phyloP scores from a whole-genome alignment of 2,888 invertebrate species.

The Hoplodrina ambigua region DNA sequence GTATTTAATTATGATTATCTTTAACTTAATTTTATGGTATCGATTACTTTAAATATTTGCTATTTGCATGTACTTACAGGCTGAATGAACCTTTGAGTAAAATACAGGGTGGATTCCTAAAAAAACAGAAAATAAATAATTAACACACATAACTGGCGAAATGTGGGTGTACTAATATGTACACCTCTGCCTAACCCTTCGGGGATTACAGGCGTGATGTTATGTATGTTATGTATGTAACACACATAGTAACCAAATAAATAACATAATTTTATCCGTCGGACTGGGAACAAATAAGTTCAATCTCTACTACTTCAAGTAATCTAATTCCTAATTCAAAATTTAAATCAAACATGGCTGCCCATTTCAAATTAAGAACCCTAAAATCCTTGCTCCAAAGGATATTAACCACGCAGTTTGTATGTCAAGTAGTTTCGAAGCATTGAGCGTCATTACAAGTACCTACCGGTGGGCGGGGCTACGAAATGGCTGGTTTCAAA shows the following conservation, averaged over 20 bases:
- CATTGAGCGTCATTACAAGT: conserved; percentile 58
- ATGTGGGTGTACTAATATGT: too few species aligned
- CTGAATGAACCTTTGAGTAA: too few species aligned
- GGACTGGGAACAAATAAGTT: background rate
- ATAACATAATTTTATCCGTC: background rate
- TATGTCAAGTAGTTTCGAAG: conserved; percentile 55
- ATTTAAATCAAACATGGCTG: conserved; percentile 19
- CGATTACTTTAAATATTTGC: conserved; percentile 29
- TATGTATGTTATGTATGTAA: too few species aligned
- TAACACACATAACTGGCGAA: too few species aligned
- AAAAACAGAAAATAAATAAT: too few species aligned
- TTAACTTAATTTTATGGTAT: conserved; percentile 32
- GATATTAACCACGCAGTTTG: conserved; percentile 52
- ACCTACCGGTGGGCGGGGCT: conserved; percentile 77
- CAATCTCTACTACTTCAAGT: background rate
- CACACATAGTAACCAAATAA: background rate
- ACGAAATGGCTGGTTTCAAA: conserved; percentile 82
- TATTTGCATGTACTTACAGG: too few species aligned
- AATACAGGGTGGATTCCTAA: too few species aligned
- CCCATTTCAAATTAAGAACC: conserved; percentile 39
- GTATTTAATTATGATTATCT: conserved; percentile 30
- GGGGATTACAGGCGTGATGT: too few species aligned
- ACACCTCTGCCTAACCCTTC: too few species aligned
- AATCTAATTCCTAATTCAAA: background rate
- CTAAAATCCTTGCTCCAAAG: conserved; percentile 28